Evolutionary conservation across 2,888 invertebrate genomes (phyloP).

Genomic region (Amiota minor): DNA sequence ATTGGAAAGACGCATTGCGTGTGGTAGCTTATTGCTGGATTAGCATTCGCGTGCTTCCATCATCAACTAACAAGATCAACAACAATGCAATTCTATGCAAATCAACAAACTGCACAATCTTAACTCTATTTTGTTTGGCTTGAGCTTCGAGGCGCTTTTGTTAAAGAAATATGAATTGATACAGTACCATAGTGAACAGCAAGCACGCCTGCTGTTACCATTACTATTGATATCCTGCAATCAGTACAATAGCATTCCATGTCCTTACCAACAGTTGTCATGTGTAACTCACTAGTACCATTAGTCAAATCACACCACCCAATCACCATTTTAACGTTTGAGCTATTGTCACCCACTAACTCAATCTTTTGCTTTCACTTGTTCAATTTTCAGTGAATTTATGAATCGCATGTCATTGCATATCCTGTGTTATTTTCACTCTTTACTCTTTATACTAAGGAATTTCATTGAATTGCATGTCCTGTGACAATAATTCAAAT

Average conservation of each 20-base stretch:
- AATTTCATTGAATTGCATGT: conserved; percentile 6
- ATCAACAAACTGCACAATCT: not conserved
- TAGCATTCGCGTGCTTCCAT: not conserved
- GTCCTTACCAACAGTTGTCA: conserved; percentile 22
- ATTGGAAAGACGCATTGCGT: not conserved
- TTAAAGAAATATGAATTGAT: conserved; percentile 9
- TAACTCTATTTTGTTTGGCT: not conserved
- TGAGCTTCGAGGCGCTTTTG: not conserved
- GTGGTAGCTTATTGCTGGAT: not conserved
- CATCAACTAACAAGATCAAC: not conserved
- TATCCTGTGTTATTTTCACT: not conserved
- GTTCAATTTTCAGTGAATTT: conserved; percentile 24
- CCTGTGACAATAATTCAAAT: conserved; percentile 11
- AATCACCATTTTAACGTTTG: too few species aligned
- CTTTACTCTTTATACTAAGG: not conserved
- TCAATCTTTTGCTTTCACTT: not conserved
- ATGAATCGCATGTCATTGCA: conserved; percentile 13
- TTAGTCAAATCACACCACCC: too few species aligned
- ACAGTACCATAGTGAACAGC: not conserved
- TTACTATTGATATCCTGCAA: conserved; percentile 5
- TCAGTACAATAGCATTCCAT: conserved; percentile 16
- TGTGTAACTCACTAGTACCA: not conserved
- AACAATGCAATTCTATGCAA: not conserved
- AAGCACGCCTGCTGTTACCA: conserved; percentile 1
- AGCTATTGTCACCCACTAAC: not conserved